These are phyloP conservation scores for Morelia viridis DNA, from an alignment of 2,797 vertebrate species.

Conservation along the genomic window DNA sequence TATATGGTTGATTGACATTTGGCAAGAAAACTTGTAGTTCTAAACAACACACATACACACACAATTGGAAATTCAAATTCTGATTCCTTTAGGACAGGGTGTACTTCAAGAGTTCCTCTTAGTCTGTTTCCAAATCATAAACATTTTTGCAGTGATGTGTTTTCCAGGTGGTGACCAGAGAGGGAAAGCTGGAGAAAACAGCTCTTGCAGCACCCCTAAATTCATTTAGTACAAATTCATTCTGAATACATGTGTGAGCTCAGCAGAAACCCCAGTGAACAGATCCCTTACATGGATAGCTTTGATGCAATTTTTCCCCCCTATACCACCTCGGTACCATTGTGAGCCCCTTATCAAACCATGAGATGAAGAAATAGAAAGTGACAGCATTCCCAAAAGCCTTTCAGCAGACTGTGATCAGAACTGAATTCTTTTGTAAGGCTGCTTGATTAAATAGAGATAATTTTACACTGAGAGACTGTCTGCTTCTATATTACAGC, in stretches of 20 bases:
- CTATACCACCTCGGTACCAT: not conserved
- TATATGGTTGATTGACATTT: slow-evolving; percentile 4
- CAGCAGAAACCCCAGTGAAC: not conserved
- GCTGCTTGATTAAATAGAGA: not conserved
- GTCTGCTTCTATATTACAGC: not conserved
- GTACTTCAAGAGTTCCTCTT: not conserved
- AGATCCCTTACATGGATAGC: not conserved
- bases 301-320: not conserved
- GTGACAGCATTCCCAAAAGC: not conserved
- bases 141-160: not conserved
- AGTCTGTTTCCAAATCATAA: slow-evolving; percentile 5
- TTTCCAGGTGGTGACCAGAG: slow-evolving; percentile 6
- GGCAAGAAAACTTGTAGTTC: not conserved
- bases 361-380: not conserved
- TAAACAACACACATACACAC: not conserved
- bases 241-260: not conserved
- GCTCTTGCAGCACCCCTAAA: not conserved
- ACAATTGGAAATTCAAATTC: not conserved
- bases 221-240: not conserved
- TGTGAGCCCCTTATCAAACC: not conserved
- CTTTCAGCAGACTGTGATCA: not conserved
- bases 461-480: not conserved
- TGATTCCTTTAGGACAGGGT: not conserved
- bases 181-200: not conserved
- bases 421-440: not conserved